phyloP scores from a whole-genome alignment of 1,140 invertebrate genomes.

The Aricia agestis region DNA sequence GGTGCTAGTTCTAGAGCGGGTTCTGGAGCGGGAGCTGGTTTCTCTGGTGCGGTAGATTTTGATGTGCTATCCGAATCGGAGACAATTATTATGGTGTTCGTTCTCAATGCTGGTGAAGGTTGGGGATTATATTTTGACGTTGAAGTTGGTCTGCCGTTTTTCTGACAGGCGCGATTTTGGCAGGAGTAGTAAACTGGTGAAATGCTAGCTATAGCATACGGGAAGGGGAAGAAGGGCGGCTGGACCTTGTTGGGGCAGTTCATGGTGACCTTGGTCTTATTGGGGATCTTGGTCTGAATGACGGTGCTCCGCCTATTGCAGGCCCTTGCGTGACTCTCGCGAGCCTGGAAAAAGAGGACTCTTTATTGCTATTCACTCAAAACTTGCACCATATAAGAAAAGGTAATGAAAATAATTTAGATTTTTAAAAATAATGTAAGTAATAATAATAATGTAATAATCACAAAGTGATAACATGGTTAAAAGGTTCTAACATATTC shows the following conservation, averaged over 20 bases:
- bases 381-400: too few species aligned
- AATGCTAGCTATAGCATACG: conserved; percentile 18
- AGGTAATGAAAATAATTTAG: too few species aligned
- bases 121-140: conserved; percentile 21
- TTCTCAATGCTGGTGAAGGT: conserved; percentile 24
- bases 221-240: conserved; percentile 37
- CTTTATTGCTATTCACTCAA: neutral
- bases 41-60: neutral
- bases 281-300: conserved; percentile 39
- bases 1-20: neutral
- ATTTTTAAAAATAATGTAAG: too few species aligned
- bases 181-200: neutral
- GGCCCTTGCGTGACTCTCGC: conserved; percentile 24
- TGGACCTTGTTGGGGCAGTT: conserved; percentile 34
- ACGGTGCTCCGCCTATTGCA: conserved; percentile 37
- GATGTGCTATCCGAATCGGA: conserved; percentile 23
- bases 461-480: too few species aligned
- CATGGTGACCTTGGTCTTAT: conserved; percentile 33
- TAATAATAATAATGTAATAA: too few species aligned
- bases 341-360: neutral
- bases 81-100: conserved; percentile 42
- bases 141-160: conserved; percentile 16
- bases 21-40: neutral
- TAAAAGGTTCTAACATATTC: too few species aligned
- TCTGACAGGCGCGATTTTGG: neutral